A percentile compares a stretch with the other conserved stretches of the same genome.
These are phyloP conservation scores for Zenarchopterus dispar DNA, from an alignment of 2,797 vertebrate species.

Conservation along the genomic window DNA sequence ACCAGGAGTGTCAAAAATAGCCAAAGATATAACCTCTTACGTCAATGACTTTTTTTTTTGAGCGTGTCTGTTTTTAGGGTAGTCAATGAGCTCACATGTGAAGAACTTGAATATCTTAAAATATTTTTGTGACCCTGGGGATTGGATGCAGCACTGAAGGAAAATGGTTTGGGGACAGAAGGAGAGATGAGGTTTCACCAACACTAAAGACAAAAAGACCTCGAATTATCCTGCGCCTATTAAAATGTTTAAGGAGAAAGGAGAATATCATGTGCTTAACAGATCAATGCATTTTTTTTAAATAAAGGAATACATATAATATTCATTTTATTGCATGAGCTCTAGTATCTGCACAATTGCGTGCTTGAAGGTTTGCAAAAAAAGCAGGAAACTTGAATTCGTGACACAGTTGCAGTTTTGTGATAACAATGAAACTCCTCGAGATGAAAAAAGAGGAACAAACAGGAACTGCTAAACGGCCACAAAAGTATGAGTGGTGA, in stretches of 20 bases:
- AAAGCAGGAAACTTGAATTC: constrained; percentile 41
- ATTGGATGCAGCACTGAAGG: constrained; percentile 61
- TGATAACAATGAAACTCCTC: constrained; percentile 13
- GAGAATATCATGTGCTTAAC: no score
- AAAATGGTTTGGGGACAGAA: constrained; percentile 74
- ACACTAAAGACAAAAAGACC: constrained; percentile 37
- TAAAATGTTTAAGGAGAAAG: no score
- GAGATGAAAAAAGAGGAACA: constrained; percentile 19
- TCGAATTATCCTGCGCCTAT: constrained; percentile 26
- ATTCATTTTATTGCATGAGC: constrained; percentile 2
- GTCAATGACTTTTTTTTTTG: constrained; percentile 66
- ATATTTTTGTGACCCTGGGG: constrained; percentile 70
- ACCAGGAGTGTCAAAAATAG: constrained; percentile 74
- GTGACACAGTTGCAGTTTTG: constrained; percentile 20
- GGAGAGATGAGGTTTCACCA: constrained; percentile 39
- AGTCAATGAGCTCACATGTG: constrained; percentile 75
- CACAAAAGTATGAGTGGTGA: constrained; percentile 1
- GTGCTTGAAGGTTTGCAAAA: constrained; percentile 31
- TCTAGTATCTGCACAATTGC: constrained; percentile 26
- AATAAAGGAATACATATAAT: no score
- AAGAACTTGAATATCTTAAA: constrained; percentile 76
- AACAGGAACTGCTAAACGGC: not conserved
- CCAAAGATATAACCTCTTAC: constrained; percentile 68
- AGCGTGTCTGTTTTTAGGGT: constrained; percentile 74
- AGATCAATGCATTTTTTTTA: no score